Conservation (phyloP, 2,888 invertebrate species). For the Rotaria socialis region DNA sequence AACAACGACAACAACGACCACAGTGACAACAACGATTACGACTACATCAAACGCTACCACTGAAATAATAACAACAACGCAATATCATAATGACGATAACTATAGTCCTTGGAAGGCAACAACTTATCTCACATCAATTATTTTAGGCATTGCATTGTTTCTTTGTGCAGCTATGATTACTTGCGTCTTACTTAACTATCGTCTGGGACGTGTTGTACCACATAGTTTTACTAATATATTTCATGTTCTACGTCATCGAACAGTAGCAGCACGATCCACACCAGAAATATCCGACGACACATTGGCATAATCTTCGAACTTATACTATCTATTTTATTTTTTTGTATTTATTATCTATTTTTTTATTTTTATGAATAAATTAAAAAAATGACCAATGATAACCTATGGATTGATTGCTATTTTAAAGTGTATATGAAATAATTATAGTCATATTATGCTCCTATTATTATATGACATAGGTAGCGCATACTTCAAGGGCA, state of each 20-base stretch:
- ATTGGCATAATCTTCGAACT: background rate
- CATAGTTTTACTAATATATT: conserved; percentile 20
- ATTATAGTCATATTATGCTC: no score
- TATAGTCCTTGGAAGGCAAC: conserved; percentile 21
- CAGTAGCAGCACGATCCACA: background rate
- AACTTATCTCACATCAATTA: background rate
- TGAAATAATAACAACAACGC: background rate
- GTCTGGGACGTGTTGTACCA: background rate
- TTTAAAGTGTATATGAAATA: no score
- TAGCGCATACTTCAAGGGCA: no score
- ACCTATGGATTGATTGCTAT: no score
- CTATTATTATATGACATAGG: no score
- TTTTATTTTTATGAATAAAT: no score
- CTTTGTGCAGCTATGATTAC: conserved; percentile 29
- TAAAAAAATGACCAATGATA: no score
- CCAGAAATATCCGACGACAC: background rate
- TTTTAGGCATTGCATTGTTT: background rate
- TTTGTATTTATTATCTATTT: background rate
- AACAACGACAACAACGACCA: background rate
- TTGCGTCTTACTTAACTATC: background rate
- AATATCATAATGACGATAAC: background rate
- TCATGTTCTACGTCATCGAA: background rate
- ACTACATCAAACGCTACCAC: background rate
- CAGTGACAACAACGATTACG: background rate
- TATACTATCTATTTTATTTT: background rate